A percentile compares a stretch with the other conserved stretches of the same genome.
phyloP scores from a whole-genome alignment of 1,140 invertebrate species.

The Drosophila lacteicornis region DNA sequence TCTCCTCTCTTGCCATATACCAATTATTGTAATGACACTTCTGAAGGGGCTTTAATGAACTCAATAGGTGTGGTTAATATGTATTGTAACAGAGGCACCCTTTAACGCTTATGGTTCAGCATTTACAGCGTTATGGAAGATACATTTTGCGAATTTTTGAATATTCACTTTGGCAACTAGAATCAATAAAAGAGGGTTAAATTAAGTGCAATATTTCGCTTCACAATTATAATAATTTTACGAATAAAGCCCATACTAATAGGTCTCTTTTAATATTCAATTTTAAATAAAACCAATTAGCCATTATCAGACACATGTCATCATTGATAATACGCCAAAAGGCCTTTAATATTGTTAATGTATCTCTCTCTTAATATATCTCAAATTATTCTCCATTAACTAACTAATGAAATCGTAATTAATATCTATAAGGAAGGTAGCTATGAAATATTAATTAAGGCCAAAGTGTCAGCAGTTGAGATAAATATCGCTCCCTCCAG shows the following conservation, averaged over 20 bases:
- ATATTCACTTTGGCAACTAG: too few species aligned
- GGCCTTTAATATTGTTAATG: not conserved
- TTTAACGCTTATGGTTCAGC: not conserved
- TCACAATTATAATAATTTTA: too few species aligned
- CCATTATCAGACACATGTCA: not conserved
- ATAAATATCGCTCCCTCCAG: constrained; percentile 4
- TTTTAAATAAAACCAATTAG: not conserved
- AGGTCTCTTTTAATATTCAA: not conserved
- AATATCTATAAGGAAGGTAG: not conserved
- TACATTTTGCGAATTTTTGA: too few species aligned
- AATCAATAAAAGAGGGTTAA: too few species aligned
- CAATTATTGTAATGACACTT: not conserved
- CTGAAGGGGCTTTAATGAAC: not conserved
- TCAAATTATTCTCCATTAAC: not conserved
- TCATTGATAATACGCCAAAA: not conserved
- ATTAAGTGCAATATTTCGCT: too few species aligned
- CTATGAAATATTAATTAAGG: not conserved
- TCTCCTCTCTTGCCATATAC: not conserved
- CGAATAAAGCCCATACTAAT: too few species aligned
- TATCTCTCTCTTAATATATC: not conserved
- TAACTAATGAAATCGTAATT: not conserved
- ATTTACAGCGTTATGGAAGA: not conserved
- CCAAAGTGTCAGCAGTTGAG: constrained; percentile 1
- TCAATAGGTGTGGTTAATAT: not conserved
- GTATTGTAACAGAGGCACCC: not conserved